Conservation (phyloP, 2,888 invertebrate species). For the Drosophila testacea region DNA sequence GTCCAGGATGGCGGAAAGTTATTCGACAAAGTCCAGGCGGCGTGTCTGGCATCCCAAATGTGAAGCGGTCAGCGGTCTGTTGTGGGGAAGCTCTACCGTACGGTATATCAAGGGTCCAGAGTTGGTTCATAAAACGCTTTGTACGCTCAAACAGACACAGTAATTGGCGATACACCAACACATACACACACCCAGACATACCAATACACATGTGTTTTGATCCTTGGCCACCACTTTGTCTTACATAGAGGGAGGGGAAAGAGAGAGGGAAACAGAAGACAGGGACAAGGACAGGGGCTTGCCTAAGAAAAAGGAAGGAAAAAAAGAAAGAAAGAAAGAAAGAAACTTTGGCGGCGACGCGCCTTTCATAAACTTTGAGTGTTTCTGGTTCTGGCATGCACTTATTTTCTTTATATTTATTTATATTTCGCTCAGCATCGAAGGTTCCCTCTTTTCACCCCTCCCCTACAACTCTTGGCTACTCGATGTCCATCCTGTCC, state of each 20-base stretch:
- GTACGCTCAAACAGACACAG: constrained; percentile 82
- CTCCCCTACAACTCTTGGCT: background rate
- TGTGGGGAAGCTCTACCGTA: background rate
- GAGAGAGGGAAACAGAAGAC: background rate
- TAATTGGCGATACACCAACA: constrained; percentile 76
- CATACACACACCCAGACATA: constrained; percentile 23
- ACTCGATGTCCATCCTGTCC: constrained; percentile 3
- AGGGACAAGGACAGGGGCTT: constrained; percentile 9
- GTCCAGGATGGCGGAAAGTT: constrained; percentile 44
- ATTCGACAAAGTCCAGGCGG: constrained; percentile 76
- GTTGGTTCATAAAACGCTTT: constrained; percentile 81
- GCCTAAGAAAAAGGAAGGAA: constrained; percentile 1
- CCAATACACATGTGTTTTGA: constrained; percentile 32
- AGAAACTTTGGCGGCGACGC: constrained; percentile 77
- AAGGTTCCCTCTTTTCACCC: background rate
- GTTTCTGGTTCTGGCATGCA: constrained; percentile 78
- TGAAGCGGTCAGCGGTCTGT: constrained; percentile 23
- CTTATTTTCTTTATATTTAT: constrained; percentile 76
- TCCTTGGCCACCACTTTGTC: constrained; percentile 62
- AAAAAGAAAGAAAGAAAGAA: constrained; percentile 23
- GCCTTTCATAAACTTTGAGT: constrained; percentile 80
- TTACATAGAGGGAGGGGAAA: constrained; percentile 26
- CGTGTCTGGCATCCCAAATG: constrained; percentile 76
- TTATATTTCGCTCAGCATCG: constrained; percentile 71
- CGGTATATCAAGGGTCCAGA: constrained; percentile 42